These are phyloP conservation scores for Thalassarche chlororhynchos DNA, from an alignment of 2,113 vertebrate species.

Conservation along the genomic window DNA sequence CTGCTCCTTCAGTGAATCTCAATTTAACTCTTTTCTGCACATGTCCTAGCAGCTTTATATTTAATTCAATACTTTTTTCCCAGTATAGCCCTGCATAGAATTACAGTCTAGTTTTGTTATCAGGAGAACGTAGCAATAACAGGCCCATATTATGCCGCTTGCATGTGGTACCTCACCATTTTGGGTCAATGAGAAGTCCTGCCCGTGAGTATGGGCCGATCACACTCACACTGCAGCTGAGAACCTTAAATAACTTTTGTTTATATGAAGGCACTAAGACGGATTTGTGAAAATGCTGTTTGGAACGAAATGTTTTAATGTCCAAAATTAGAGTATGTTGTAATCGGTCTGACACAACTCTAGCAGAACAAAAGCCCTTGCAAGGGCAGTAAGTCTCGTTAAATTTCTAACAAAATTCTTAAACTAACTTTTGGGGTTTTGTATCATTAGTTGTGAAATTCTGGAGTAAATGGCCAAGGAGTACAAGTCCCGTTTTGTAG, in stretches of 20 bases:
- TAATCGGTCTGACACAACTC: background rate
- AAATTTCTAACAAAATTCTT: background rate
- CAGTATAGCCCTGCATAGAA: background rate
- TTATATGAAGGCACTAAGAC: background rate
- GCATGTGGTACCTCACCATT: background rate
- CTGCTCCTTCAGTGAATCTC: background rate
- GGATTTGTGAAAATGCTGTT: background rate
- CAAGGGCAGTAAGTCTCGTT: background rate
- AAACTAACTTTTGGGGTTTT: background rate
- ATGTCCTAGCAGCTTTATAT: background rate
- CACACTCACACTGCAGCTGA: background rate
- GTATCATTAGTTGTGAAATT: background rate
- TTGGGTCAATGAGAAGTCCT: background rate
- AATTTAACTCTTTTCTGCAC: background rate
- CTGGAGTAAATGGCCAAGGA: background rate
- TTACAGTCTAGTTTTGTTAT: background rate
- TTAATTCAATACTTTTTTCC: background rate
- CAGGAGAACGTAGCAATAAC: background rate
- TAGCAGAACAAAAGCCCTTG: background rate
- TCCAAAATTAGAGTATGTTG: background rate
- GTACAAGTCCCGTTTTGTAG: background rate
- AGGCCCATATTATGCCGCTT: accelerated
- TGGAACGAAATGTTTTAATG: background rate
- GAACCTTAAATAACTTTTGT: background rate
- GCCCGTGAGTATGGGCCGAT: background rate